Evolutionary conservation across 64 coral and sea anemone species (phyloP).

Genomic region (Stylophora pistillata): DNA sequence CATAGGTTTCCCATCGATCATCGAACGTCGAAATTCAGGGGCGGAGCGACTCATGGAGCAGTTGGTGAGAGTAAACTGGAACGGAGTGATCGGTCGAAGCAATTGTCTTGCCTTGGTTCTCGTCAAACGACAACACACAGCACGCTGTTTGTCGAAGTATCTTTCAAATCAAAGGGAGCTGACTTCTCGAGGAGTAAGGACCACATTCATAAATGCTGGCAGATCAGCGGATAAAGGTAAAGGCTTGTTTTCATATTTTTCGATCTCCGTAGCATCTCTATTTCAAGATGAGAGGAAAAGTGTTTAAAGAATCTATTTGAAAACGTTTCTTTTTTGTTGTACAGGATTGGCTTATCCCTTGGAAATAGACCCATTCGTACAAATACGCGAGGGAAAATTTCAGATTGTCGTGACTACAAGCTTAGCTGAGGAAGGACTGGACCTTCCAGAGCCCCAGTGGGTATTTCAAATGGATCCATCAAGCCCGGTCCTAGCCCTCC

Average conservation of each 20-base stretch:
- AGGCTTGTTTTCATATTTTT: background rate
- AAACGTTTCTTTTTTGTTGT: background rate
- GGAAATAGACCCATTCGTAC: conserved; percentile 47
- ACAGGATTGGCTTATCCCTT: conserved; percentile 21
- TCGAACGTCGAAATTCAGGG: conserved; percentile 34
- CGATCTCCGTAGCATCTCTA: no score
- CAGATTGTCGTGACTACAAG: conserved; percentile 78
- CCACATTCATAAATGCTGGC: conserved; percentile 11
- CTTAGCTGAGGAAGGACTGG: conserved; percentile 62
- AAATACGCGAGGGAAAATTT: conserved; percentile 59
- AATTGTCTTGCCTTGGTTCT: conserved; percentile 63
- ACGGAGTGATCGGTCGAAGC: background rate
- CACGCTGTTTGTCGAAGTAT: conserved; percentile 52
- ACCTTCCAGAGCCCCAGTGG: conserved; percentile 59
- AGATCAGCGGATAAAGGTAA: conserved; percentile 48
- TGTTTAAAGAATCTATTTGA: background rate
- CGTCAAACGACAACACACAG: conserved; percentile 71
- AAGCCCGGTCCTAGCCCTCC: conserved; percentile 60
- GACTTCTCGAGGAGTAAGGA: background rate
- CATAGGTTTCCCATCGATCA: conserved; percentile 17
- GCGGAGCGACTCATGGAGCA: conserved; percentile 56
- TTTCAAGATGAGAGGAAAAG: no score
- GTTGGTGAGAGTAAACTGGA: conserved; percentile 55
- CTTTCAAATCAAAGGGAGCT: conserved; percentile 35
- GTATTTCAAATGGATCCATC: conserved; percentile 83